phyloP scores from a whole-genome alignment of 2,113 vertebrate species.

The Vicugna pacos region DNA sequence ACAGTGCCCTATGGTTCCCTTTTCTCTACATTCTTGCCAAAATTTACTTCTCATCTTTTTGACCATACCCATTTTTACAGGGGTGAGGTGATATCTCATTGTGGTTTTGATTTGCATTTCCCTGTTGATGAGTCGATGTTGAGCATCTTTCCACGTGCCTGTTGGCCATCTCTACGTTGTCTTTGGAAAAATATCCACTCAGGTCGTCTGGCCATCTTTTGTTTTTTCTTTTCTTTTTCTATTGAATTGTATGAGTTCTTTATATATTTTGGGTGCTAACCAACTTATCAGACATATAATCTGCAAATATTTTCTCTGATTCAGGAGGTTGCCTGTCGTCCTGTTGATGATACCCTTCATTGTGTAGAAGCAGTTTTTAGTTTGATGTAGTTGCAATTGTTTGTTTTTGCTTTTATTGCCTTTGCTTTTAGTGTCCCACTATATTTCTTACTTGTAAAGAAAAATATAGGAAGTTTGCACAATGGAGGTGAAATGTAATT shows the following conservation, averaged over 20 bases:
- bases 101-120: background rate
- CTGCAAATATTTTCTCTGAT: background rate
- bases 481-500: background rate
- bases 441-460: background rate
- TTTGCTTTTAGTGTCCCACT: background rate
- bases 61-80: background rate
- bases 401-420: background rate
- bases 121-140: background rate
- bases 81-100: background rate
- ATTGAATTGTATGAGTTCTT: background rate
- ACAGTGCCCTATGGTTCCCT: background rate
- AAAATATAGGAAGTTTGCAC: background rate
- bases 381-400: background rate
- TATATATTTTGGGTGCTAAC: background rate
- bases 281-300: background rate
- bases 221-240: background rate
- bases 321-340: background rate
- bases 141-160: background rate
- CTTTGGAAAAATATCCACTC: background rate
- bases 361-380: background rate
- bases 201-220: background rate
- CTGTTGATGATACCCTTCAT: background rate
- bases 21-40: background rate
- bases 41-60: background rate
- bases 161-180: background rate